Conservation (phyloP, 2,797 vertebrate genomes). For the Champsocephalus esox region DNA sequence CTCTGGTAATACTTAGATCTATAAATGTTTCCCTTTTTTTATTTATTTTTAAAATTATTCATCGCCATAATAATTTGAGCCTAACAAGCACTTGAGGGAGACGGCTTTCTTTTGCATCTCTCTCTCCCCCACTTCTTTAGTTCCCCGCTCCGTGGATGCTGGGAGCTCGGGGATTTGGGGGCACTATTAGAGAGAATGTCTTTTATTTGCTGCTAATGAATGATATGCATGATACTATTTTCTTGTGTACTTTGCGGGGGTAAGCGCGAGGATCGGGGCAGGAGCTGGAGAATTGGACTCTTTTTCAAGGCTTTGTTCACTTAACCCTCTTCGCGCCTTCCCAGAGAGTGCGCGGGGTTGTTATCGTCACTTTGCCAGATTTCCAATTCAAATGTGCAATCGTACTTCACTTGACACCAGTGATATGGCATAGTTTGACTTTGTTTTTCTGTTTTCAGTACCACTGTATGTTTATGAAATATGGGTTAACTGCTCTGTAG, state of each 20-base stretch:
- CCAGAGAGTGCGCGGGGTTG: constrained; percentile 59
- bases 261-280: constrained; percentile 77
- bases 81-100: constrained; percentile 97
- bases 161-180: constrained; percentile 88
- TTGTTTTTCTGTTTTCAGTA: constrained; percentile 72
- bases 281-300: constrained; percentile 80
- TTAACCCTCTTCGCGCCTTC: constrained; percentile 78
- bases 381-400: constrained; percentile 73
- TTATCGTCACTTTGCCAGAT: constrained; percentile 75
- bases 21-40: constrained; percentile 84
- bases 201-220: constrained; percentile 92
- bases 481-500: constrained; percentile 75
- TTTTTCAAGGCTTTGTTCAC: constrained; percentile 83
- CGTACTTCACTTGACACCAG: constrained; percentile 67
- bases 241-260: constrained; percentile 81
- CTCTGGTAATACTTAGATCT: constrained; percentile 85
- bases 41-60: constrained; percentile 89
- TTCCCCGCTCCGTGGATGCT: constrained; percentile 84
- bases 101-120: constrained; percentile 85
- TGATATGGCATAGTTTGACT: constrained; percentile 73
- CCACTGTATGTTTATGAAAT: constrained; percentile 58
- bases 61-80: constrained; percentile 90
- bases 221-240: constrained; percentile 85
- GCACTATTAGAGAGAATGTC: constrained; percentile 88
- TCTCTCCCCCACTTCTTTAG: constrained; percentile 77